Evolutionary conservation across 2,113 vertebrate genomes (phyloP), one percentile per base, ranked within the genome.

Genomic region (Rhea pennata): DNA sequence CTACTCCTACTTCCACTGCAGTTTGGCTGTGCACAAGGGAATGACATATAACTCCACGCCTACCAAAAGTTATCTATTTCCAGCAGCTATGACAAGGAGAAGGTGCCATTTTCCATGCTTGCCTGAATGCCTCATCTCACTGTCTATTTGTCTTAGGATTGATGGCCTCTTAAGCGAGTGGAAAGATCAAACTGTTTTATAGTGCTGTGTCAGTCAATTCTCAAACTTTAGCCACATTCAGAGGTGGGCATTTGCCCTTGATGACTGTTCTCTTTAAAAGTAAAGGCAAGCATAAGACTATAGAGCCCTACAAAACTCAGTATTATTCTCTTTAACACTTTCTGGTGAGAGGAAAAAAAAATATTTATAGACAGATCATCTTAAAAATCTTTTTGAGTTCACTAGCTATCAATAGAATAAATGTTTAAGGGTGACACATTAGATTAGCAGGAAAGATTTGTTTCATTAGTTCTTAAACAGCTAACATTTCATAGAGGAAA

Each of bases 391-490:
- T 36, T 17, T 31, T 58, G 74, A 94, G 88, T 48, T 54, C 36
- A 79, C 53, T 66, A 74, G 19, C 88, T 61, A 85, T 66, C 39
- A 77, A 50, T 31, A 80, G 75, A 82, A 85, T 80, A 95, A 93
- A 64, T 44, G 36, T 94, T 93, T 95, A 80, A 82, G 31, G 59
- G 76, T 88, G 42, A 87, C 76, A 85, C 16, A 17, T 51, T 92
- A 95, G 42, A 92, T 95, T 92, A 82, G 64, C 88, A 88, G 88
- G 77, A 97, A 95, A 81, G 84, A 96, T 94, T 92, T 95, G 19
- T 97, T 97, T 80, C 91, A 93, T 97, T 97, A 92, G 91, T 96
- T 96, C 48, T 88, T 96, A 97, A 89, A 97, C n/a, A 94, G 87
- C 96, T 96, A 97, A 93, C 90, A 92, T 97, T 97, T 97, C 85